Base-by-base conservation (phyloP, 2,888 invertebrate genomes). In the Tenthredo livida region DNA sequence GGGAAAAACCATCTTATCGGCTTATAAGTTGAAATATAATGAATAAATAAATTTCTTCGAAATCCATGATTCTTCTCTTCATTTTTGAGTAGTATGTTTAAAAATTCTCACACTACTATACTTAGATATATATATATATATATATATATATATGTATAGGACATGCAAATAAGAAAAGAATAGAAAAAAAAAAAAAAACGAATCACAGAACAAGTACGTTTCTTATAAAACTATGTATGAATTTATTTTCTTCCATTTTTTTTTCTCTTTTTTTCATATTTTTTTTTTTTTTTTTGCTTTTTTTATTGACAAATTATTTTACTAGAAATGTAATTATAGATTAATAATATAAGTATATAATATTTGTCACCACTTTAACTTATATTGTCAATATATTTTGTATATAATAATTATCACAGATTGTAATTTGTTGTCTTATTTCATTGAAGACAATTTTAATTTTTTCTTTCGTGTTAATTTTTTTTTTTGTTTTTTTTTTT, bases 191-290 rank as follows among this genome's bases (percentile, higher is more conserved):
- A 37, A 7, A 37, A 37, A 37, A 33, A 70, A 33, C 15, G 33
- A 37, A 37, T 33, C 37, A 70, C n/a, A 70, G 2, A 70, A 70
- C 17, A 70, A 70, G 15, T 70, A 17, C 6, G 33, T 70, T 70
- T 70, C 37, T 70, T 70, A 7, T 9, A 70, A 70, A 37, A 70
- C 70, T 37, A n/a, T 70, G 29, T 29, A 70, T 33, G 37, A 17
- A 58, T n/a, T 78, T 75, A 73, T 43, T 50, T 50, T 75, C n/a
- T 6, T 50, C 15, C 15, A n/a, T 77, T 54, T 9, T 47, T 73
- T 73, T 25, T 33, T 33, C 4, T 5, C 4, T 43, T 43, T 43
- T 47, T 47, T 47, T 47, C n/a, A n/a, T n/a, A n/a, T n/a, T n/a
- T 33, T 33, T 33, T 5, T 33, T 43, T 43, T 43, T 47, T 47